These are phyloP conservation scores for Bufotes viridis DNA, from an alignment of 2,797 vertebrate species.

Conservation along the genomic window DNA sequence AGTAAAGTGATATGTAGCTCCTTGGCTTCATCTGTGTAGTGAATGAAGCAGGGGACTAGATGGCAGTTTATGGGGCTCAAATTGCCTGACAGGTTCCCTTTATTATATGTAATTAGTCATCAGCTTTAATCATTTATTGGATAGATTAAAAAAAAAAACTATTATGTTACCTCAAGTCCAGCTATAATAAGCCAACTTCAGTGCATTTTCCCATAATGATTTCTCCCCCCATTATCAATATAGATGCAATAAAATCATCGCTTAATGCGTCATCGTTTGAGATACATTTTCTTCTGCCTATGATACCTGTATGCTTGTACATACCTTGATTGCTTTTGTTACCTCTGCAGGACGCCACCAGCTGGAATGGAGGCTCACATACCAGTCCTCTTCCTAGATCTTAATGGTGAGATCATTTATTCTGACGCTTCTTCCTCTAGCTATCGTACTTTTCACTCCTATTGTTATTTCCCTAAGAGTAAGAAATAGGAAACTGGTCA, in stretches of 20 bases:
- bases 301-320: not conserved
- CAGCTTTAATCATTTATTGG: not conserved
- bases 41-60: too few relatives aligned
- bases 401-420: constrained; percentile 84
- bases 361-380: constrained; percentile 95
- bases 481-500: not conserved
- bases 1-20: too few relatives aligned
- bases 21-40: too few relatives aligned
- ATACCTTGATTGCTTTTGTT: constrained; percentile 60
- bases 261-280: too few relatives aligned
- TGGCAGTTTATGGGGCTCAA: too few relatives aligned
- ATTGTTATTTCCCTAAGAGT: not conserved
- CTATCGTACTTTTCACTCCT: not conserved
- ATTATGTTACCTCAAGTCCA: not conserved
- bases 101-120: not conserved
- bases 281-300: too few relatives aligned
- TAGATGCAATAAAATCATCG: not conserved
- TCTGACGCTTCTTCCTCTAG: not conserved
- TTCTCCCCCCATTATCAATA: not conserved
- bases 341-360: constrained; percentile 84
- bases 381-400: constrained; percentile 94
- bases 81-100: too few relatives aligned
- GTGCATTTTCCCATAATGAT: not conserved
- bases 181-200: not conserved
- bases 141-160: not conserved